A percentile compares a stretch with the other conserved stretches of the same genome.
Evolutionary conservation across 2,888 invertebrate species (phyloP).

Genomic region (Lordiphosa fenestrarum): DNA sequence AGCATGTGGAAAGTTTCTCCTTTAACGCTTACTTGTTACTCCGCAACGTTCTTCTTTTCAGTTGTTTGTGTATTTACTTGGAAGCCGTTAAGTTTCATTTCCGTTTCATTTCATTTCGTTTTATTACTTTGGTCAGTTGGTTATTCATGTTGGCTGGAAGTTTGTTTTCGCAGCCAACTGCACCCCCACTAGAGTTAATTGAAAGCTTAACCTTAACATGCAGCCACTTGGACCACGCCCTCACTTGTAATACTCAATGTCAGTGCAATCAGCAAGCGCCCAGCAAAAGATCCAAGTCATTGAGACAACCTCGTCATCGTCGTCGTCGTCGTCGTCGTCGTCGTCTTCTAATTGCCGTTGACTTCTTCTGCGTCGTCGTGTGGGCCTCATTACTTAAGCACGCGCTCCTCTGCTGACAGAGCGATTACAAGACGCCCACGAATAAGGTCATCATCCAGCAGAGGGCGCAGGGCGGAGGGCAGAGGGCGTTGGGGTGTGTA

Average conservation of each 20-base stretch:
- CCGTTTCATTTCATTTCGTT: conserved; percentile 73
- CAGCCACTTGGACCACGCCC: conserved; percentile 29
- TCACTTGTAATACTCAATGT: conserved; percentile 34
- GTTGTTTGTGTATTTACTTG: conserved; percentile 72
- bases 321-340: conserved; percentile 24
- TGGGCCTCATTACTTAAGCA: conserved; percentile 66
- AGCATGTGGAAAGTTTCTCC: conserved; percentile 63
- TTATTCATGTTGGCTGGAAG: conserved; percentile 46
- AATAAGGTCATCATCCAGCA: conserved; percentile 41
- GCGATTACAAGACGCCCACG: conserved; percentile 33
- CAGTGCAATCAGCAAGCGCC: conserved; percentile 33
- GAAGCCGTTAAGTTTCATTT: conserved; percentile 74
- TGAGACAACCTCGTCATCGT: conserved; percentile 27
- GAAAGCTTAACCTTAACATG: conserved; percentile 59
- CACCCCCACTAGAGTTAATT: conserved; percentile 49
- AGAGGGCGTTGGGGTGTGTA: conserved; percentile 7
- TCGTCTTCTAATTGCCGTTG: conserved; percentile 58
- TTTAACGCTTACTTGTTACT: conserved; percentile 37
- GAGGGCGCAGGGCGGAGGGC: conserved; percentile 7
- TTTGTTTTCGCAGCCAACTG: conserved; percentile 26
- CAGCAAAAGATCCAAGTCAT: conserved; percentile 38
- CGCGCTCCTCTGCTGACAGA: conserved; percentile 33
- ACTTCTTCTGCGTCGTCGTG: conserved; percentile 28
- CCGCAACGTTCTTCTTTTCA: conserved; percentile 20
- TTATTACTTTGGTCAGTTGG: conserved; percentile 72